Evolutionary conservation across 2,113 vertebrate genomes (phyloP).

Genomic region (Poicephalus gulielmi): DNA sequence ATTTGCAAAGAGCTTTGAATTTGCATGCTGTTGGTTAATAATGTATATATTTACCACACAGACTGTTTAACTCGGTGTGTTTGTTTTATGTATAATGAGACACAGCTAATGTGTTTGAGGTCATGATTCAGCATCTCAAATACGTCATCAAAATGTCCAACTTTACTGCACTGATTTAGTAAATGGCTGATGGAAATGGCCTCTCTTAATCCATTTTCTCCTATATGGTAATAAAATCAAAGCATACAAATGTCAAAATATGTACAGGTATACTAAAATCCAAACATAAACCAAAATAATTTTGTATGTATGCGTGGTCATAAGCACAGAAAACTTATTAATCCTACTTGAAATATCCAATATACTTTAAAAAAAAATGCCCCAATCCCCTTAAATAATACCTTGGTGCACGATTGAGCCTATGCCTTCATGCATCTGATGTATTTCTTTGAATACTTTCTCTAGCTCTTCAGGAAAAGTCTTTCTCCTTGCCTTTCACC

Average conservation of each 20-base stretch:
- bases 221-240: neutral
- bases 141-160: neutral
- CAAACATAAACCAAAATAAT: neutral
- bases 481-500: neutral
- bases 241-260: neutral
- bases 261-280: neutral
- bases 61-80: neutral
- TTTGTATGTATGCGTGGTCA: neutral
- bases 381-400: neutral
- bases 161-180: conserved; percentile 6
- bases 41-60: neutral
- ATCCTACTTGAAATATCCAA: neutral
- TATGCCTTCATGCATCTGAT: neutral
- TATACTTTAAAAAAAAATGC: neutral
- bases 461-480: neutral
- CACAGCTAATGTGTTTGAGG: neutral
- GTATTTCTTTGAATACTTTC: neutral
- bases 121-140: neutral
- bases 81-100: conserved; percentile 28
- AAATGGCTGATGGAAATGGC: neutral
- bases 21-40: neutral
- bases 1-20: neutral
- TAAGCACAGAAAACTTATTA: neutral
- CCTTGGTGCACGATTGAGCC: accelerated
- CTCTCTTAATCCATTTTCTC: neutral